Evolutionary conservation across 1,140 invertebrate genomes (phyloP).

Genomic region (Drosophila persimilis): DNA sequence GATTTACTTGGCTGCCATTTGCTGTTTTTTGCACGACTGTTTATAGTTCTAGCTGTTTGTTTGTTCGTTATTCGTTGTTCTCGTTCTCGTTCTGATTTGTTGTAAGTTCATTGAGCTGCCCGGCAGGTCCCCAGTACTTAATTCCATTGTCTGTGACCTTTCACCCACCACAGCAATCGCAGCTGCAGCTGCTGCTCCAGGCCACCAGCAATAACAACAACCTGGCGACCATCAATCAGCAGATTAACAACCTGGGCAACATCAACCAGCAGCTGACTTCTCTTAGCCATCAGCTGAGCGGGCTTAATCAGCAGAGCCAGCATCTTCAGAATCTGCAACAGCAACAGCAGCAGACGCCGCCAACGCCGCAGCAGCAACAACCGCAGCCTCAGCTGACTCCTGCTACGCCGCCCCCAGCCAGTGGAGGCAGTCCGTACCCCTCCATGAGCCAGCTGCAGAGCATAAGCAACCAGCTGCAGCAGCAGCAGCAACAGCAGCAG

Average conservation of each 20-base stretch:
- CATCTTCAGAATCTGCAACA: constrained; percentile 79
- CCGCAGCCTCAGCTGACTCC: constrained; percentile 46
- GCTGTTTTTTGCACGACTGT: constrained; percentile 65
- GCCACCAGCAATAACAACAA: constrained; percentile 82
- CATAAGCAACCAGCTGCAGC: constrained; percentile 73
- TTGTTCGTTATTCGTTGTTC: constrained; percentile 30
- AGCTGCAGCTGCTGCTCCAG: constrained; percentile 78
- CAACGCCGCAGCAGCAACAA: constrained; percentile 61
- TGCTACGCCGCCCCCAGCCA: constrained; percentile 47
- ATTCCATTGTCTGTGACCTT: constrained; percentile 36
- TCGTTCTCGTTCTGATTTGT: constrained; percentile 28
- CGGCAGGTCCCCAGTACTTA: constrained; percentile 15
- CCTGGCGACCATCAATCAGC: constrained; percentile 81
- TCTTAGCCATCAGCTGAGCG: constrained; percentile 78
- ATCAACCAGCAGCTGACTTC: constrained; percentile 82
- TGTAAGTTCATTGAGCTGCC: constrained; percentile 24
- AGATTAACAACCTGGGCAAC: constrained; percentile 81
- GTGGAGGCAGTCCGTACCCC: constrained; percentile 60
- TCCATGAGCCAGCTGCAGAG: constrained; percentile 77
- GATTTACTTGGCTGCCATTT: constrained; percentile 59
- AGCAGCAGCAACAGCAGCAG: constrained; percentile 68
- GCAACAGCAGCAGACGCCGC: constrained; percentile 72
- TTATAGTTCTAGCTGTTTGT: constrained; percentile 22
- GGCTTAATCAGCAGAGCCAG: constrained; percentile 82
- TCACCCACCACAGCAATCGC: constrained; percentile 55